phyloP scores from a whole-genome alignment of 2,113 vertebrate species.

The Siniperca chuatsi region DNA sequence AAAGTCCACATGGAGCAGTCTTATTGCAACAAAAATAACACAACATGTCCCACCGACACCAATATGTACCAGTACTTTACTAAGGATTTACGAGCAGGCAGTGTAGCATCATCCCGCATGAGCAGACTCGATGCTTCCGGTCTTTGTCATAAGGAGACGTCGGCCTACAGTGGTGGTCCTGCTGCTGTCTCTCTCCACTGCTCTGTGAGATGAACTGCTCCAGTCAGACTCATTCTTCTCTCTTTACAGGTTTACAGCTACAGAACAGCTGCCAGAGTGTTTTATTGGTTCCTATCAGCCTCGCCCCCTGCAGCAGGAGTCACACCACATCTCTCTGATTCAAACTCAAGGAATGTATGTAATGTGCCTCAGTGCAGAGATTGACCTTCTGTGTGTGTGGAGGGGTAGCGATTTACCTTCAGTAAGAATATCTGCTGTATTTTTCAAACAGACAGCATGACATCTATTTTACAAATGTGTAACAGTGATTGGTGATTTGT shows the following conservation, averaged over 20 bases:
- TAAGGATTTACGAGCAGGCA: neutral
- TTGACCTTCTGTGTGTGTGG: no score
- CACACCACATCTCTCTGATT: conserved; percentile 17
- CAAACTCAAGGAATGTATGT: neutral
- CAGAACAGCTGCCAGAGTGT: conserved; percentile 26
- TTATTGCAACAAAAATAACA: neutral
- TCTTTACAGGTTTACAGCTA: conserved; percentile 34
- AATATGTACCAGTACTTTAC: neutral
- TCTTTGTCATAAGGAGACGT: conserved; percentile 13
- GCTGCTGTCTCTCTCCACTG: conserved; percentile 7
- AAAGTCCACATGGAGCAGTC: neutral
- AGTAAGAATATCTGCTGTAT: no score
- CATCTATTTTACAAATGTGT: no score
- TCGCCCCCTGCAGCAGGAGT: conserved; percentile 18
- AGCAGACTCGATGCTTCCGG: neutral
- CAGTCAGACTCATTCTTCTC: conserved; percentile 40
- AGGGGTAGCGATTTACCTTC: no score
- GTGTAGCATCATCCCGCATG: neutral
- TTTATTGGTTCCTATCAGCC: conserved; percentile 42
- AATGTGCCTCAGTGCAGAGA: neutral
- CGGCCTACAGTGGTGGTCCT: neutral
- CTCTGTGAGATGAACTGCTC: conserved; percentile 20
- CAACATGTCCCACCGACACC: neutral
- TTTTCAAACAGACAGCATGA: no score
- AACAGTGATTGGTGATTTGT: no score